A percentile compares a stretch with the other conserved stretches of the same genome.
Evolutionary conservation across 2,113 vertebrate genomes (phyloP).

Genomic region (Leptobrachium ailaonicum): DNA sequence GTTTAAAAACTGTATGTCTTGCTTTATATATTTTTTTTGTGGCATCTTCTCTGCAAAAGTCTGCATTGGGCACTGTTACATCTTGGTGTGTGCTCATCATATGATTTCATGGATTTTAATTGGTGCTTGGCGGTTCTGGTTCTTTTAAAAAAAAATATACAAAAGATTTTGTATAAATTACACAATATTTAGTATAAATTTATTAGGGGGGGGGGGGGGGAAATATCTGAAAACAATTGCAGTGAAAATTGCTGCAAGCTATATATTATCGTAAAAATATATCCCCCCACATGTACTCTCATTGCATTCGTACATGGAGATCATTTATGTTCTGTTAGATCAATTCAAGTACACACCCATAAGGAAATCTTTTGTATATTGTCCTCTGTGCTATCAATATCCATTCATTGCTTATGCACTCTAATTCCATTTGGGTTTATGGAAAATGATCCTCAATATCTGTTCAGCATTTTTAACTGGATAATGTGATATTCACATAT

Average conservation of each 20-base stretch:
- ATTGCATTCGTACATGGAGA: no score
- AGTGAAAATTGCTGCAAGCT: neutral
- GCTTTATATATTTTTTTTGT: slow-evolving; percentile 53
- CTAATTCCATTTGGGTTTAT: neutral
- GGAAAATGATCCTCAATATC: neutral
- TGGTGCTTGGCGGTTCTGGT: slow-evolving; percentile 54
- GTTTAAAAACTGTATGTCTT: slow-evolving; percentile 56
- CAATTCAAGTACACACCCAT: neutral
- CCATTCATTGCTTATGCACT: slow-evolving; percentile 46
- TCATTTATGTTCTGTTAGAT: neutral
- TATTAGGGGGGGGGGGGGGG: no score
- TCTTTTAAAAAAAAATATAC: slow-evolving; percentile 56
- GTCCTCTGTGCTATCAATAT: slow-evolving; percentile 60
- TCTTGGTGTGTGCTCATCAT: slow-evolving; percentile 51
- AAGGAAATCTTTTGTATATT: slow-evolving; percentile 56
- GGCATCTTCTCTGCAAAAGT: slow-evolving; percentile 56
- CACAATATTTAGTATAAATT: neutral
- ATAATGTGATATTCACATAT: slow-evolving; percentile 26
- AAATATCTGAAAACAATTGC: neutral
- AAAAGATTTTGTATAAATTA: slow-evolving; percentile 52
- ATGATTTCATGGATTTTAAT: slow-evolving; percentile 57
- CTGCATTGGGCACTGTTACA: slow-evolving; percentile 52
- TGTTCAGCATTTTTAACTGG: neutral
- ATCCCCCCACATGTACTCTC: no score
- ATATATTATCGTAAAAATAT: no score